These are phyloP conservation scores for Caenorhabditis sp. DNA, from an alignment of 2,888 invertebrate genomes.

Conservation along the genomic window DNA sequence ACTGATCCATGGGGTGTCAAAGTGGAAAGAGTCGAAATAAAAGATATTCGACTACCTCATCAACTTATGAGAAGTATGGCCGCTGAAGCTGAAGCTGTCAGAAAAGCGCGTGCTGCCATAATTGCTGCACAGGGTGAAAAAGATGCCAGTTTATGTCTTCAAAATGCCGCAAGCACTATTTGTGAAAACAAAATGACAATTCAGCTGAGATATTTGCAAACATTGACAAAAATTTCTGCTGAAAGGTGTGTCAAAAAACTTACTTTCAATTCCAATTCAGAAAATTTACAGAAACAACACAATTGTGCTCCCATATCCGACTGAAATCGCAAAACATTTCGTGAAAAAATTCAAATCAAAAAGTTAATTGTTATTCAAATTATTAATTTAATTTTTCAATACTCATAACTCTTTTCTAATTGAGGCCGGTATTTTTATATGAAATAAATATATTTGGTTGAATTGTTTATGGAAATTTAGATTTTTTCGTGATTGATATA, in stretches of 20 bases:
- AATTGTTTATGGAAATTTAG: not conserved
- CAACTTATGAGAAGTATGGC: constrained; percentile 93
- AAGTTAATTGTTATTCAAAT: not conserved
- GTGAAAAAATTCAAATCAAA: constrained; percentile 32
- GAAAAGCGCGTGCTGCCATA: constrained; percentile 82
- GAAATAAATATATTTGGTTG: not conserved
- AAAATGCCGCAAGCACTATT: constrained; percentile 94
- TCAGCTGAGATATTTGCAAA: constrained; percentile 83
- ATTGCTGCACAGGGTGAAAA: constrained; percentile 69
- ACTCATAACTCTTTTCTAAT: not conserved
- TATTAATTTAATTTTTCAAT: not conserved
- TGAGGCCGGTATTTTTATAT: not conserved
- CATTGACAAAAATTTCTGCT: constrained; percentile 58
- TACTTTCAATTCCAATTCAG: too few relatives aligned
- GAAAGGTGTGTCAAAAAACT: constrained; percentile 34
- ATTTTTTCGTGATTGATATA: too few relatives aligned
- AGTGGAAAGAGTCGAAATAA: constrained; percentile 76
- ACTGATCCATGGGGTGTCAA: constrained; percentile 74
- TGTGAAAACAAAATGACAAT: constrained; percentile 92
- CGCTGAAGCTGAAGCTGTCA: constrained; percentile 90
- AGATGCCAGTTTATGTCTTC: constrained; percentile 73
- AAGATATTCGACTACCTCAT: constrained; percentile 89
- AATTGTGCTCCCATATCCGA: constrained; percentile 65
- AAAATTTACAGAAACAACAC: constrained; percentile 62
- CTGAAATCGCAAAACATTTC: constrained; percentile 57